These are phyloP conservation scores for Tinea pellionella DNA, from an alignment of 2,888 invertebrate genomes.

Conservation along the genomic window DNA sequence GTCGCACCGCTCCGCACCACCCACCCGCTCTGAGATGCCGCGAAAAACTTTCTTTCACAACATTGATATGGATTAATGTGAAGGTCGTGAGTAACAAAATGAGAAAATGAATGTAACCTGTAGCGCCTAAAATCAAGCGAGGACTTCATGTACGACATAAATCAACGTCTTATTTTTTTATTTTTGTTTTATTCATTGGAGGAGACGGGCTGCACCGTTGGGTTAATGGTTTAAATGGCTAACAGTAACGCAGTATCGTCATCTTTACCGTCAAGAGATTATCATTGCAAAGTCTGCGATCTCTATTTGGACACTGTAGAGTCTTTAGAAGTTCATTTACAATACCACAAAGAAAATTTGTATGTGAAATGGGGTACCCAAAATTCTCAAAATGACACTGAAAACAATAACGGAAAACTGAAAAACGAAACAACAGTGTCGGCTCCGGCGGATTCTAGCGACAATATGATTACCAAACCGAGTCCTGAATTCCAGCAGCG, in stretches of 20 bases:
- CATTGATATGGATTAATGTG: slow-evolving; percentile 47
- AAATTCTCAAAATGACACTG: slow-evolving; percentile 68
- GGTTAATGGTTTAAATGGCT: slow-evolving; percentile 66
- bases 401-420: slow-evolving; percentile 74
- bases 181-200: slow-evolving; percentile 63
- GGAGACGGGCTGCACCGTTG: slow-evolving; percentile 58
- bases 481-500: slow-evolving; percentile 71
- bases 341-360: slow-evolving; percentile 83
- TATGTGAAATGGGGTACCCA: slow-evolving; percentile 79
- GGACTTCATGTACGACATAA: slow-evolving; percentile 57
- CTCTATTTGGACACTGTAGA: slow-evolving; percentile 79
- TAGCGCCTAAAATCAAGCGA: slow-evolving; percentile 44
- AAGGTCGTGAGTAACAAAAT: slow-evolving; percentile 31
- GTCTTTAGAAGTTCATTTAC: slow-evolving; percentile 82
- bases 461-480: slow-evolving; percentile 72
- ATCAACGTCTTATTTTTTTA: slow-evolving; percentile 54
- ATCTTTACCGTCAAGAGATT: slow-evolving; percentile 69
- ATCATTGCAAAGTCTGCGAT: slow-evolving; percentile 82
- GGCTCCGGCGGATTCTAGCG: slow-evolving; percentile 82
- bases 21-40: slow-evolving; percentile 57
- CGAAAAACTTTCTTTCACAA: slow-evolving; percentile 62
- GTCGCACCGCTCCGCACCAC: slow-evolving; percentile 48
- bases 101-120: slow-evolving; percentile 53
- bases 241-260: slow-evolving; percentile 65
- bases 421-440: slow-evolving; percentile 71